Conservation (phyloP, 92 coral and sea anemone species). For the Palythoa caribaeorum region DNA sequence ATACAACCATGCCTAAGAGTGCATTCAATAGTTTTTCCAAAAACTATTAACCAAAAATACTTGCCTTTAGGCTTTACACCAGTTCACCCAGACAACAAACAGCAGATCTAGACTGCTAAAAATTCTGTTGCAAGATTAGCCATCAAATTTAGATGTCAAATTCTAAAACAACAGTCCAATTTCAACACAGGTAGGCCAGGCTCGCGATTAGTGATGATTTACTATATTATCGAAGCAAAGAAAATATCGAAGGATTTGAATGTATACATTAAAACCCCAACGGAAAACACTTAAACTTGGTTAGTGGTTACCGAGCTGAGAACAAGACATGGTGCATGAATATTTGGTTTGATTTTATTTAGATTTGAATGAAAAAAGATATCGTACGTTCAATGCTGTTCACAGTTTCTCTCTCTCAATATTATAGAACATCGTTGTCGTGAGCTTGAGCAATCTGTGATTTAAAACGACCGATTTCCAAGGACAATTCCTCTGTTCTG, state of each 20-base stretch:
- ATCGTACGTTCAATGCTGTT: not conserved
- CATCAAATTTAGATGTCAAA: not conserved
- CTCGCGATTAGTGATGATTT: not conserved
- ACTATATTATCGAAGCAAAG: no score
- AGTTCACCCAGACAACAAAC: not conserved
- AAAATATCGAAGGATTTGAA: no score
- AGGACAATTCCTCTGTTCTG: not conserved
- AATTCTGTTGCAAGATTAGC: not conserved
- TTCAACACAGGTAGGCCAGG: not conserved
- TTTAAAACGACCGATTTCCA: not conserved
- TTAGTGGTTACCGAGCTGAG: not conserved
- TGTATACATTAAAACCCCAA: no score
- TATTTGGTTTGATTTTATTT: no score
- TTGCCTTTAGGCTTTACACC: conserved; percentile 7
- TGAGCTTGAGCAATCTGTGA: not conserved
- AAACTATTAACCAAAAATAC: conserved; percentile 5
- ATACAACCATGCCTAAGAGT: not conserved
- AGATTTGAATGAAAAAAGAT: no score
- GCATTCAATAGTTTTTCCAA: conserved; percentile 14
- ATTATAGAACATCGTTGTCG: no score
- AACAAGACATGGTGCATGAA: not conserved
- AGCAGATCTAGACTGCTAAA: not conserved
- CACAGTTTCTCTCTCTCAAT: not conserved
- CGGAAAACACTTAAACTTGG: not conserved
- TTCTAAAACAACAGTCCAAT: not conserved